phyloP scores from a whole-genome alignment of 1,140 invertebrate species.

The Mizuhopecten yessoensis region DNA sequence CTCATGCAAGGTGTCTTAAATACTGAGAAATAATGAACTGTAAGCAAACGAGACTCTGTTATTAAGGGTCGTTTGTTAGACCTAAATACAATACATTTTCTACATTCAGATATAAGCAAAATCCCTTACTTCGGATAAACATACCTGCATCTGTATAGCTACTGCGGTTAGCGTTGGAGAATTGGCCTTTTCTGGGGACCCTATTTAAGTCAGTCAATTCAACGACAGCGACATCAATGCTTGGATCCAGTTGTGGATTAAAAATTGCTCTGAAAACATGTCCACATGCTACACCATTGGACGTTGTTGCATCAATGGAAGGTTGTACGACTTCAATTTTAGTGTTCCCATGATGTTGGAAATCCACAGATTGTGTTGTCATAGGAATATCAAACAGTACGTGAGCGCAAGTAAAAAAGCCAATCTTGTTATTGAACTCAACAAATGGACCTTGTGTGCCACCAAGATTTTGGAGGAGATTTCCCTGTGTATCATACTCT shows the following conservation, averaged over 20 bases:
- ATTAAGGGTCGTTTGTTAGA: no score
- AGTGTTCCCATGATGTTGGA: not conserved
- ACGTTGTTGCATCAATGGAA: not conserved
- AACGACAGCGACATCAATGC: not conserved
- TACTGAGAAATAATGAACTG: no score
- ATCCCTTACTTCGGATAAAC: no score
- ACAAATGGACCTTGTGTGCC: not conserved
- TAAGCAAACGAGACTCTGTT: no score
- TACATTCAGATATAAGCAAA: no score
- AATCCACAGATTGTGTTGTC: not conserved
- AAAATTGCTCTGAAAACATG: not conserved
- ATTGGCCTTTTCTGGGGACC: not conserved
- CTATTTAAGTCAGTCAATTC: not conserved
- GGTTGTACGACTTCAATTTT: not conserved
- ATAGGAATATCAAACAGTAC: not conserved
- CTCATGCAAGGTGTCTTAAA: no score
- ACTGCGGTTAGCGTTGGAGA: not conserved
- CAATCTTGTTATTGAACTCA: not conserved
- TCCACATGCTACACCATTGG: not conserved
- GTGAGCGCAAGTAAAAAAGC: not conserved
- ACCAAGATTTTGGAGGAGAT: not conserved
- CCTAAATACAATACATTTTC: no score
- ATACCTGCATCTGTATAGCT: not conserved
- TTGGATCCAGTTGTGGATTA: not conserved
- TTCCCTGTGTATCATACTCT: not conserved